Conservation (phyloP, 2,797 vertebrate species). For the Euthynnus affinis region DNA sequence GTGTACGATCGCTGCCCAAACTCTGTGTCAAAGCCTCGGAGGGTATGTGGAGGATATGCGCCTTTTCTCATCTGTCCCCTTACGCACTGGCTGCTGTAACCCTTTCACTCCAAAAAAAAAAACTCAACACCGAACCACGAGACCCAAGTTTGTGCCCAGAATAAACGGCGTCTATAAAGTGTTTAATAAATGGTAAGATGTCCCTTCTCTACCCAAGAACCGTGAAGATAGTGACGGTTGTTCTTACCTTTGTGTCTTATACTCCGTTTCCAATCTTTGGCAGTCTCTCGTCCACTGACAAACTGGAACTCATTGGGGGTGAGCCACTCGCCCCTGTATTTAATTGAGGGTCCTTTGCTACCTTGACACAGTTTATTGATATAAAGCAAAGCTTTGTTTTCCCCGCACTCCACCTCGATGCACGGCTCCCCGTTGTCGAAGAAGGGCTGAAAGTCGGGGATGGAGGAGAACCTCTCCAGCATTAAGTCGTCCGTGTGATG, state of each 20-base stretch:
- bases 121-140: constrained; percentile 59
- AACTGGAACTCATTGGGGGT: constrained; percentile 99
- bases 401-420: constrained; percentile 98
- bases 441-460: constrained; percentile 96
- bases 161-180: constrained; percentile 47
- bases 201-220: constrained; percentile 9
- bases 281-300: constrained; percentile 97
- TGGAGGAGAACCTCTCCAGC: constrained; percentile 94
- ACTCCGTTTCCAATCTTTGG: constrained; percentile 99
- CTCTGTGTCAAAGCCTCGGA: constrained; percentile 62
- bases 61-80: constrained; percentile 74
- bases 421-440: constrained; percentile 97
- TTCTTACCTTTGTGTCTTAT: constrained; percentile 97
- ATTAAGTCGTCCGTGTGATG: constrained; percentile 92
- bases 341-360: constrained; percentile 98
- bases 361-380: constrained; percentile 98
- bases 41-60: constrained; percentile 63
- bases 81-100: constrained; percentile 80
- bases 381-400: constrained; percentile 97
- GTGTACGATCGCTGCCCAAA: constrained; percentile 62
- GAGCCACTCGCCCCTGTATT: constrained; percentile 98
- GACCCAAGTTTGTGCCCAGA: constrained; percentile 54
- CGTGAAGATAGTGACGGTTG: constrained; percentile 8
- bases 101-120: constrained; percentile 82
- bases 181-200: not conserved